These are phyloP conservation scores for Drosophila fungiperda DNA, from an alignment of 2,888 invertebrate genomes.

Conservation along the genomic window DNA sequence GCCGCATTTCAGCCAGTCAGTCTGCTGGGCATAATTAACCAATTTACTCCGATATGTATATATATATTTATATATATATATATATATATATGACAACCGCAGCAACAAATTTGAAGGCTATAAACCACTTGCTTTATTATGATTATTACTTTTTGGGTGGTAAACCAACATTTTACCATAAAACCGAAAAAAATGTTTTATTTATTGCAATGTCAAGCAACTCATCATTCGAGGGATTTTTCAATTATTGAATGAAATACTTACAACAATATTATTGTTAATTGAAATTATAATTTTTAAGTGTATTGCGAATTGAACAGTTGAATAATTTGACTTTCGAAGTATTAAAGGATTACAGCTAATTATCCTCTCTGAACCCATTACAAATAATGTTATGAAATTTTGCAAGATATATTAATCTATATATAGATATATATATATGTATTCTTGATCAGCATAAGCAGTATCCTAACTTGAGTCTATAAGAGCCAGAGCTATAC, in stretches of 20 bases:
- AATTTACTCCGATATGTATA: conserved; percentile 30
- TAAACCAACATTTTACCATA: background rate
- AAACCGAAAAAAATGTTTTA: background rate
- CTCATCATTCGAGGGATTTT: background rate
- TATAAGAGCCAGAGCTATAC: accelerated
- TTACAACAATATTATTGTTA: background rate
- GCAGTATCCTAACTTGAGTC: background rate
- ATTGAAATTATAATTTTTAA: conserved; percentile 1
- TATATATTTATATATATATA: background rate
- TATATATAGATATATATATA: background rate
- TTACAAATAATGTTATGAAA: background rate
- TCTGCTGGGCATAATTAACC: conserved; percentile 49
- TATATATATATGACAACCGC: conserved; percentile 9
- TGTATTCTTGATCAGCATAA: background rate
- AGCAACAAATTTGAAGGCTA: background rate
- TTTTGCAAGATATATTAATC: background rate
- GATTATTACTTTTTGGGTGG: background rate
- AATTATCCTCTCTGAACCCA: background rate
- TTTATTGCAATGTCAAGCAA: background rate
- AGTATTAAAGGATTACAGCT: background rate
- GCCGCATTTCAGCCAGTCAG: conserved; percentile 19
- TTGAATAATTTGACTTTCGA: background rate
- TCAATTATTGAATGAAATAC: background rate
- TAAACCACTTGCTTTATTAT: conserved; percentile 13
- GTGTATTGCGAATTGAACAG: background rate